Conservation (phyloP, 2,113 vertebrate genomes). For the Trogon surrucura region DNA sequence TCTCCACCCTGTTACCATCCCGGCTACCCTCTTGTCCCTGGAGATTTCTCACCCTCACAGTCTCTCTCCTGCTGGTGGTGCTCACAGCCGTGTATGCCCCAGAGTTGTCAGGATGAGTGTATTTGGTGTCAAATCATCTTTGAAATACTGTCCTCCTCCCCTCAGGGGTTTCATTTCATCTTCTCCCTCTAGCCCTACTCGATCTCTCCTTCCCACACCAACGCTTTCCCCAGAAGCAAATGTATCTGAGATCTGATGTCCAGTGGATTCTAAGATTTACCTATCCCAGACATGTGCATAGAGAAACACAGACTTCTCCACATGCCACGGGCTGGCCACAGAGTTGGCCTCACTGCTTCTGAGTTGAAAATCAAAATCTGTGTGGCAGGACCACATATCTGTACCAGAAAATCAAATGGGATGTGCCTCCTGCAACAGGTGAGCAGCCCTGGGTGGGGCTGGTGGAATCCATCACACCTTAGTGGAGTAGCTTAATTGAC, state of each 20-base stretch:
- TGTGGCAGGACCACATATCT: not conserved
- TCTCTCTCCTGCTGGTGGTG: not conserved
- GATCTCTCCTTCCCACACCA: not conserved
- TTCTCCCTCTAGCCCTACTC: not conserved
- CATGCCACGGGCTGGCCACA: accelerated
- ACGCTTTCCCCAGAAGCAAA: conserved; percentile 1
- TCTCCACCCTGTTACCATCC: not conserved
- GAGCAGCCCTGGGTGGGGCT: not conserved
- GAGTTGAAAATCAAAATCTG: not conserved
- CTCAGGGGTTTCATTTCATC: not conserved
- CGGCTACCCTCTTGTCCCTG: not conserved
- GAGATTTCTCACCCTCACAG: not conserved
- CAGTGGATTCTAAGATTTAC: conserved; percentile 14
- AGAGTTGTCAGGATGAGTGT: not conserved
- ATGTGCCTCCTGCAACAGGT: not conserved
- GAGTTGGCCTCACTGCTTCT: not conserved
- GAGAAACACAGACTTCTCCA: not conserved
- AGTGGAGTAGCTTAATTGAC: not conserved
- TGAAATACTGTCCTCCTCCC: not conserved
- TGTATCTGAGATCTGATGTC: not conserved
- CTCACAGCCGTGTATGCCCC: accelerated
- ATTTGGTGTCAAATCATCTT: not conserved
- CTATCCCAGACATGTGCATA: not conserved
- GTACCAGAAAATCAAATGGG: not conserved
- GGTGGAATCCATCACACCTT: not conserved